Percentiles rank a stretch among this genome's conserved stretches.
These are phyloP conservation scores for Eupithecia pulchellata DNA, from an alignment of 2,888 invertebrate species.

Conservation along the genomic window DNA sequence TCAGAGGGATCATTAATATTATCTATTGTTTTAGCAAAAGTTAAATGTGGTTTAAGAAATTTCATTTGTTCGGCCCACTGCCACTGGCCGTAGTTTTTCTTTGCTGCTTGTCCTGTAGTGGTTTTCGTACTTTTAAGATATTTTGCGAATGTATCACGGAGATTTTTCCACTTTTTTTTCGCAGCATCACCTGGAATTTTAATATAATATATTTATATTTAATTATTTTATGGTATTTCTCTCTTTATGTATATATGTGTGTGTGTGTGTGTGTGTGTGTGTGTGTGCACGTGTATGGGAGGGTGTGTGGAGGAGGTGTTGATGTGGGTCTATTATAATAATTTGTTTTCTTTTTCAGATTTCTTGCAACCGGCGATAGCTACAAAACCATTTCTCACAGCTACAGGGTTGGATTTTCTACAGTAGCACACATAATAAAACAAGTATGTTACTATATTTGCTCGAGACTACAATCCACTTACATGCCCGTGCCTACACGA, in stretches of 20 bases:
- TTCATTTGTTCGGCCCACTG: constrained; percentile 30
- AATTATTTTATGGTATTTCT: constrained; percentile 2
- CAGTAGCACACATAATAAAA: not conserved
- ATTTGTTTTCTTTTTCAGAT: constrained; percentile 20
- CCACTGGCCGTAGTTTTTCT: constrained; percentile 23
- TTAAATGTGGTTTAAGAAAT: constrained; percentile 14
- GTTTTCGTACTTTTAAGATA: constrained; percentile 21
- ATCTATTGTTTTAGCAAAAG: constrained; percentile 16
- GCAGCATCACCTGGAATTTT: constrained; percentile 6
- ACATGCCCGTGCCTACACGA: constrained; percentile 34
- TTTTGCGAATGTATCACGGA: constrained; percentile 18
- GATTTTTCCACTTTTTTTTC: constrained; percentile 9
- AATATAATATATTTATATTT: constrained; percentile 15
- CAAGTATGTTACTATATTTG: constrained; percentile 30
- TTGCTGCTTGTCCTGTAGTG: constrained; percentile 27
- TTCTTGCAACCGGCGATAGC: constrained; percentile 20
- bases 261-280: not conserved
- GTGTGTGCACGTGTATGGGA: too few relatives aligned
- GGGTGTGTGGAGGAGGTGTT: not conserved
- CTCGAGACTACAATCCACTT: constrained; percentile 7
- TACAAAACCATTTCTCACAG: constrained; percentile 11
- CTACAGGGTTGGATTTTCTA: constrained; percentile 23
- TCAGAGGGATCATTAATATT: constrained; percentile 20
- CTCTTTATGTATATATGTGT: not conserved
- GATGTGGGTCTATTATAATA: not conserved